Evolutionary conservation across 2,888 invertebrate species (phyloP).

Genomic region (Tachina lurida): DNA sequence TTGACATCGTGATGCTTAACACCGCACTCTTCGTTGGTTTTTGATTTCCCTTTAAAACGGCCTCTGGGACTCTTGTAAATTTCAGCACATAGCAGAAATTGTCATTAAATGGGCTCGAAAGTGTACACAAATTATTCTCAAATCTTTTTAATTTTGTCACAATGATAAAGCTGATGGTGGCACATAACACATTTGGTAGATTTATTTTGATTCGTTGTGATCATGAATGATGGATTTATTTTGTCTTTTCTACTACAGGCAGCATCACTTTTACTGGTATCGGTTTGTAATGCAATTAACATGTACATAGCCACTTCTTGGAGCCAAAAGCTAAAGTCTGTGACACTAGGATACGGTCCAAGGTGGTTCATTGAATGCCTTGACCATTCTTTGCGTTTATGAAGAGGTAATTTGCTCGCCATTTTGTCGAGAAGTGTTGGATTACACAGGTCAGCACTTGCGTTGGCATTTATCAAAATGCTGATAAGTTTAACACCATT

Average conservation of each 20-base stretch:
- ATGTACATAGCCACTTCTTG: conserved; percentile 56
- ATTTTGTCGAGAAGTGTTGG: conserved; percentile 55
- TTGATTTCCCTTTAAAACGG: too few relatives aligned
- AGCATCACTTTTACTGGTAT: conserved; percentile 18
- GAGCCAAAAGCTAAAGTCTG: conserved; percentile 49
- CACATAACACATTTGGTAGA: conserved; percentile 42
- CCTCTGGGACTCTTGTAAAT: too few relatives aligned
- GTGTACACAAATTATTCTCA: too few relatives aligned
- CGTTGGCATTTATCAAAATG: conserved; percentile 59
- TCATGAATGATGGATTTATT: conserved; percentile 44
- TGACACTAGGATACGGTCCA: conserved; percentile 30
- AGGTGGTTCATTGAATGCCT: conserved; percentile 38
- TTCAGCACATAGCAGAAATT: too few relatives aligned
- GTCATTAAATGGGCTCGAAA: too few relatives aligned
- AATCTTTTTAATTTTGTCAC: conserved; percentile 33
- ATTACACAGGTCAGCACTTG: conserved; percentile 47
- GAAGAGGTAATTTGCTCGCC: conserved; percentile 39
- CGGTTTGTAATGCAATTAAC: conserved; percentile 32
- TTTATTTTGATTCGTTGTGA: neutral
- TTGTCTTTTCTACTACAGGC: conserved; percentile 18
- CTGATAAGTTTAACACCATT: conserved; percentile 60
- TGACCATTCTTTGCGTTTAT: conserved; percentile 53
- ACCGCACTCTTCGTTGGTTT: too few relatives aligned
- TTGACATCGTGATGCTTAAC: too few relatives aligned
- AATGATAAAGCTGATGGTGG: conserved; percentile 35